phyloP scores from a whole-genome alignment of 2,888 invertebrate species.

The Bunonema sp. region DNA sequence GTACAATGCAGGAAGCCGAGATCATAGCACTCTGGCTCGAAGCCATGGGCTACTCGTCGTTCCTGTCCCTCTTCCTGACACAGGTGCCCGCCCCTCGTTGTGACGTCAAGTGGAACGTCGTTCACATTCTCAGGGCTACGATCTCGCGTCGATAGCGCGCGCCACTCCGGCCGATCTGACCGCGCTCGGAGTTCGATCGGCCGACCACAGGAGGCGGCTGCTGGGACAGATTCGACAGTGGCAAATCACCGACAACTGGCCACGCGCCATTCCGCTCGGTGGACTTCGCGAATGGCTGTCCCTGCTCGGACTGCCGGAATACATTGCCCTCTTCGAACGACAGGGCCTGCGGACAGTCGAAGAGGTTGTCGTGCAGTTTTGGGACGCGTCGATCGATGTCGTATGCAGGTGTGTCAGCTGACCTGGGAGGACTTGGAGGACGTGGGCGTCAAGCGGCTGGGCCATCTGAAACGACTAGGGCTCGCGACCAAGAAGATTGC shows the following conservation, averaged over 20 bases:
- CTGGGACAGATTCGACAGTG: constrained; percentile 74
- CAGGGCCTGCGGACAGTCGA: constrained; percentile 82
- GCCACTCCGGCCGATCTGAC: constrained; percentile 83
- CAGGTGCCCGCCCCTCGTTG: constrained; percentile 48
- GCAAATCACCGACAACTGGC: constrained; percentile 27
- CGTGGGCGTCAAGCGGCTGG: constrained; percentile 58
- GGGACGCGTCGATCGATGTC: too few relatives aligned
- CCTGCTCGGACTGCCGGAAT: constrained; percentile 75
- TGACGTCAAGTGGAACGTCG: too few relatives aligned
- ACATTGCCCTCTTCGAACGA: constrained; percentile 69
- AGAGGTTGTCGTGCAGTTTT: constrained; percentile 74
- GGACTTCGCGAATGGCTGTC: constrained; percentile 66
- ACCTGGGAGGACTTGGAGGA: constrained; percentile 98
- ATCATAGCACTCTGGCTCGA: constrained; percentile 81
- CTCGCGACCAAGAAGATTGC: constrained; percentile 89
- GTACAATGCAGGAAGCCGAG: constrained; percentile 62
- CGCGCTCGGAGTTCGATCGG: constrained; percentile 73
- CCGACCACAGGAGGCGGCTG: constrained; percentile 81
- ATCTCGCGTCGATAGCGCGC: constrained; percentile 87
- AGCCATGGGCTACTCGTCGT: constrained; percentile 82
- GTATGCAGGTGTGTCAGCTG: too few relatives aligned
- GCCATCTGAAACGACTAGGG: constrained; percentile 93
- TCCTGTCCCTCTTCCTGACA: constrained; percentile 74
- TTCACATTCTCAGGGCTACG: constrained; percentile 62
- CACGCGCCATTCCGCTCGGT: constrained; percentile 10